Base-by-base conservation (phyloP, 2,888 invertebrate species). In the Tortricodes alternella region DNA sequence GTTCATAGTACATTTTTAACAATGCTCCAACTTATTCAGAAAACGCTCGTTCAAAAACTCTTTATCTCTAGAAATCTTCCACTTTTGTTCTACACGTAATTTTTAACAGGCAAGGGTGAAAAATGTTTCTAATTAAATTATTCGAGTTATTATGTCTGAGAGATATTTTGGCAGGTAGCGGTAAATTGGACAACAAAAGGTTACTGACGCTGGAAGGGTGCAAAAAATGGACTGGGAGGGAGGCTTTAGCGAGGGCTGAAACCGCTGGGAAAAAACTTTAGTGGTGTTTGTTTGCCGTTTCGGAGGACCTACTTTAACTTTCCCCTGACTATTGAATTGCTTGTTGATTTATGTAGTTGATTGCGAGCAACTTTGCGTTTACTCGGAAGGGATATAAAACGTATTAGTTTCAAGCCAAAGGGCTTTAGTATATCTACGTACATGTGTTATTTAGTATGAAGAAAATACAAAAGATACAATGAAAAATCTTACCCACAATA, bases 261-360 rank as follows among this genome's bases (percentile, higher is more conserved):
- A 23, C 23, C 32, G 23, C 18, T 11, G 51, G 18, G 38, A 27
- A 18, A 29, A 38, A 24, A 18, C 35, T 52, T 35, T 23, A 29
- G 41, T 46, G 44, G 18, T 18, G 29, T 11, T 44, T 38, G 37
- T 38, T 23, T 16, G 21, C 53, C 27, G 29, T 16, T 44, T 18
- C 18, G 19, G 21, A 21, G 41, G 41, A 24, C 5, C 15, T 15
- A 23, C 43, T 34, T 37, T 13, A 53, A 53, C 53, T 46, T 52
- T 53, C 11, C 16, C 37, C 16, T 3, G 46, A 23, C 11, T 35
- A 35, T 53, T 46, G 23, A 46, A 53, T 53, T 52, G 35, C 15
- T 46, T 53, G 38, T 53, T 53, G 21, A 46, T 29, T 53, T 53
- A 52, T 34, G 43, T 29, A 29, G 38, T 32, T 32, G 53, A 53